phyloP scores from a whole-genome alignment of 2,888 invertebrate species.

The Lithodes maja region DNA sequence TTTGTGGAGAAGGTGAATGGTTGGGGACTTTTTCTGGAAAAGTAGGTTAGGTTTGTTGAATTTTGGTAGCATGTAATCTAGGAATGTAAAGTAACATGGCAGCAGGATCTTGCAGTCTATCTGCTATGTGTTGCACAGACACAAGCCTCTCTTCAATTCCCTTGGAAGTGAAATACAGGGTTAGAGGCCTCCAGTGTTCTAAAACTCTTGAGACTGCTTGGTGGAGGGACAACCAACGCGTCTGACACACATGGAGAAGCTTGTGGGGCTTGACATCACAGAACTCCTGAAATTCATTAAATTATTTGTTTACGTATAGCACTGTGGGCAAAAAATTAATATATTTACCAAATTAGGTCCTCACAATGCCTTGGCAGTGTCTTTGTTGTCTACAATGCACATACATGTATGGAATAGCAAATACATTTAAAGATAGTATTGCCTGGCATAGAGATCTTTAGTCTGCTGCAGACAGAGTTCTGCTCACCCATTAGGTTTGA shows the following conservation, averaged over 20 bases:
- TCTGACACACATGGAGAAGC: neutral
- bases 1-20: neutral
- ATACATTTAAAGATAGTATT: neutral
- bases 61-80: neutral
- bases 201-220: neutral
- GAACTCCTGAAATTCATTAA: neutral
- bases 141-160: neutral
- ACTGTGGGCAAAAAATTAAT: neutral
- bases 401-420: neutral
- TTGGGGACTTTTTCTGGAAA: neutral
- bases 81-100: neutral
- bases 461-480: neutral
- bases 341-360: neutral
- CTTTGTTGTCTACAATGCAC: constrained; percentile 5
- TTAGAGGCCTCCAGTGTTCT: neutral
- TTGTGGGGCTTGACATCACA: constrained; percentile 1
- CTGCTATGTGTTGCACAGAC: too few relatives aligned
- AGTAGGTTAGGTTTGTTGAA: neutral
- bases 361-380: constrained; percentile 2
- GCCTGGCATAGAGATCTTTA: neutral
- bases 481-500: neutral
- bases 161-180: neutral
- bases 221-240: neutral
- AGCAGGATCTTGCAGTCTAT: too few relatives aligned
- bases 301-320: neutral